These are phyloP conservation scores for Oegoconia quadripuncta DNA, from an alignment of 2,888 invertebrate genomes.

Conservation along the genomic window DNA sequence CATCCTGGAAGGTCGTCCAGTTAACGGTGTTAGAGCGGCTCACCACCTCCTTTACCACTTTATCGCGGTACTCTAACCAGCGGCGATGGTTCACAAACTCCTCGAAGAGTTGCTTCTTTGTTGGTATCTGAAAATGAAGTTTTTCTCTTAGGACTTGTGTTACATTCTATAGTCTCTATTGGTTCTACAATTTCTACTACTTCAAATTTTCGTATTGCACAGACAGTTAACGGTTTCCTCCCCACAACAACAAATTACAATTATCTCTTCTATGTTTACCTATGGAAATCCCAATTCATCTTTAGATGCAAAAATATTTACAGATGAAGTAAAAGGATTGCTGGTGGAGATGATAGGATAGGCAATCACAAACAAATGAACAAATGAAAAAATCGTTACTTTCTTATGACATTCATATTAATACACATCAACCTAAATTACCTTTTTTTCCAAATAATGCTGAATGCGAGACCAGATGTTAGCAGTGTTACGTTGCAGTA, in stretches of 20 bases:
- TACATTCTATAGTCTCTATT: too few species aligned
- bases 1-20: constrained; percentile 80
- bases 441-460: constrained; percentile 78
- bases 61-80: constrained; percentile 77
- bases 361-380: too few species aligned
- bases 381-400: too few species aligned
- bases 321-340: too few species aligned
- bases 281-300: background rate
- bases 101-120: constrained; percentile 74
- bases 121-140: constrained; percentile 66
- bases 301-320: too few species aligned
- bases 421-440: constrained; percentile 20
- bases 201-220: too few species aligned
- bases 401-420: too few species aligned
- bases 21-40: constrained; percentile 68
- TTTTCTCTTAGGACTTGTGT: background rate
- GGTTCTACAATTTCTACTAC: too few species aligned
- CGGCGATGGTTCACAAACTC: constrained; percentile 73
- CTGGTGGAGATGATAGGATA: too few species aligned
- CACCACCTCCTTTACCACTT: constrained; percentile 70
- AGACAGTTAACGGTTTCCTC: background rate
- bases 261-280: background rate
- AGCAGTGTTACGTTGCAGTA: constrained; percentile 81
- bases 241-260: background rate
- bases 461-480: constrained; percentile 83